Conservation (phyloP, 2,797 vertebrate species). For the Synaphobranchus kaupii region DNA sequence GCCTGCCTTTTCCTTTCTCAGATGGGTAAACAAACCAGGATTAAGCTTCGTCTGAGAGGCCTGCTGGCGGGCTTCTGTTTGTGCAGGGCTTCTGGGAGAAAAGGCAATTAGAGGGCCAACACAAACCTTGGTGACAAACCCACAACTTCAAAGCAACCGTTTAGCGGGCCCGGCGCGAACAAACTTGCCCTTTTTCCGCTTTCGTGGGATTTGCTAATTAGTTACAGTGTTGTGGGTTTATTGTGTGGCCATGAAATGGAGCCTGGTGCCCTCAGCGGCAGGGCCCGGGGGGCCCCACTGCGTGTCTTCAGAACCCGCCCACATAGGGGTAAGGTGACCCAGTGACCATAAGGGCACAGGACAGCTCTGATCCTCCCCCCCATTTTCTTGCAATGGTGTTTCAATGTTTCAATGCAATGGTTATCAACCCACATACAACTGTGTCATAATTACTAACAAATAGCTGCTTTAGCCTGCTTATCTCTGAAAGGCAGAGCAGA, state of each 20-base stretch:
- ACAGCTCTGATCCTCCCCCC: conserved; percentile 25
- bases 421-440: conserved; percentile 12
- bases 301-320: not conserved
- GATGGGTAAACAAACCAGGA: conserved; percentile 41
- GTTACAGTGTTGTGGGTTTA: conserved; percentile 48
- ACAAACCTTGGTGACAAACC: conserved; percentile 27
- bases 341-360: conserved; percentile 13
- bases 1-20: not conserved
- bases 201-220: conserved; percentile 41
- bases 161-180: conserved; percentile 14
- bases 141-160: conserved; percentile 32
- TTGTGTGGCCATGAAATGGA: conserved; percentile 32
- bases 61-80: conserved; percentile 38
- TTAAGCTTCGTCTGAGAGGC: conserved; percentile 31
- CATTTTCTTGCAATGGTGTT: not conserved
- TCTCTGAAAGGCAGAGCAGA: too few relatives aligned
- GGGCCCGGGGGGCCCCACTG: not conserved
- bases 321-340: not conserved
- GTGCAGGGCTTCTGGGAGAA: conserved; percentile 39
- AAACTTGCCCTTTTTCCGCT: not conserved
- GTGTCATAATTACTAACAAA: not conserved
- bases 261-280: not conserved
- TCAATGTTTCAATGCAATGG: not conserved
- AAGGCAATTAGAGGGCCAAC: conserved; percentile 52
- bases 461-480: too few relatives aligned